Evolutionary conservation across 2,888 invertebrate species (phyloP).

Genomic region (Pachydiplax longipennis): DNA sequence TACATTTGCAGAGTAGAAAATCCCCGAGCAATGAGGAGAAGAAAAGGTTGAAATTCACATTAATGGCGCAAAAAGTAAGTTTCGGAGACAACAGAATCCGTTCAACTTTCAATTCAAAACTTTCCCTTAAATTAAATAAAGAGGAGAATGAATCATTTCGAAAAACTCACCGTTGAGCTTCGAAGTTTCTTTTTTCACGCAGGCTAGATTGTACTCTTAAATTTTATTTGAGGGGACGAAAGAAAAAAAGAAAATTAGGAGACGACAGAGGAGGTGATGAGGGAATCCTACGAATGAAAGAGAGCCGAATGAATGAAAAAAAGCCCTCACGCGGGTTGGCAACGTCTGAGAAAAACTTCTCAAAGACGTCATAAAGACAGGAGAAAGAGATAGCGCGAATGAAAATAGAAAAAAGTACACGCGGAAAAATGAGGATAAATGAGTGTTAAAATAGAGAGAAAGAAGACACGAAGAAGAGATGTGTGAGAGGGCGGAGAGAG

Average conservation of each 20-base stretch:
- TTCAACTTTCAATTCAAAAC: too few relatives aligned
- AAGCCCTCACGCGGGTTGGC: neutral
- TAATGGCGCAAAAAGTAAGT: too few relatives aligned
- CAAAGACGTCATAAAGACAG: too few relatives aligned
- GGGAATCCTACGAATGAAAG: too few relatives aligned
- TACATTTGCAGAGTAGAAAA: neutral
- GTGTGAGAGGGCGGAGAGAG: slow-evolving; percentile 39
- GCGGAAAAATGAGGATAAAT: neutral
- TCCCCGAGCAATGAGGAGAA: neutral
- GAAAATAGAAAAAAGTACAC: neutral
- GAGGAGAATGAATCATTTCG: neutral
- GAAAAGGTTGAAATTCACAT: too few relatives aligned
- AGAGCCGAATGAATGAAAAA: neutral
- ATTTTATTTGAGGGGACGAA: neutral
- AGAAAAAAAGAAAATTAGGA: neutral
- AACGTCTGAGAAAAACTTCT: too few relatives aligned
- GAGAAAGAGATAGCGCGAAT: neutral
- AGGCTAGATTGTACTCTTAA: too few relatives aligned
- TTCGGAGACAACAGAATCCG: too few relatives aligned
- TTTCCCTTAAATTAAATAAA: neutral
- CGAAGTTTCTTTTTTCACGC: too few relatives aligned
- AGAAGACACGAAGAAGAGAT: neutral
- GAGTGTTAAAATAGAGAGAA: neutral
- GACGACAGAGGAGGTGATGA: neutral
- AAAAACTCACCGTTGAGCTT: too few relatives aligned